A percentile compares a stretch with the other conserved stretches of the same genome.
phyloP scores from a whole-genome alignment of 37 sponge, comb jelly and placozoan species.

The Oopsacas minuta region DNA sequence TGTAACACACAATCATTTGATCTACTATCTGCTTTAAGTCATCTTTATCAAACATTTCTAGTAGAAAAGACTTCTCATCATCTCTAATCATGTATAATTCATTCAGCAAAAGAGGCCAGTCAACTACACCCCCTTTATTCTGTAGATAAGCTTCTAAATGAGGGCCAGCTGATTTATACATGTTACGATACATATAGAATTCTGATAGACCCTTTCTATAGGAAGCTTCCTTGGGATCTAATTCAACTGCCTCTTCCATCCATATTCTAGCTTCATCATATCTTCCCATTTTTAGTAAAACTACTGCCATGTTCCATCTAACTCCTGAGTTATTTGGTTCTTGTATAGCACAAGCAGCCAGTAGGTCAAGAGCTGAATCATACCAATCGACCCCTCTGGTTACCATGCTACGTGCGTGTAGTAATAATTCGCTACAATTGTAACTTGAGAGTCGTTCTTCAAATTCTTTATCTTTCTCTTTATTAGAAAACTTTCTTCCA shows the following conservation, averaged over 20 bases:
- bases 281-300: slow-evolving; percentile 34
- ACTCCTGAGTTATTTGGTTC: slow-evolving; percentile 36
- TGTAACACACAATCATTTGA: slow-evolving; percentile 39
- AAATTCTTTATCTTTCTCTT: neutral
- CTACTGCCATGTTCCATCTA: slow-evolving; percentile 58
- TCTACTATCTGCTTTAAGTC: slow-evolving; percentile 31
- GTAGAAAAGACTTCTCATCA: slow-evolving; percentile 59
- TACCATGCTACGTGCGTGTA: slow-evolving; percentile 1
- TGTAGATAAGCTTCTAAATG: slow-evolving; percentile 47
- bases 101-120: slow-evolving; percentile 43
- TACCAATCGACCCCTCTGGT: slow-evolving; percentile 22
- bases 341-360: slow-evolving; percentile 49
- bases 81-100: slow-evolving; percentile 32
- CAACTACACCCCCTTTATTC: slow-evolving; percentile 25
- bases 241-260: slow-evolving; percentile 36
- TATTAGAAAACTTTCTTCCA: neutral
- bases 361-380: slow-evolving; percentile 42
- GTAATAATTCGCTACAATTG: neutral
- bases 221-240: slow-evolving; percentile 36
- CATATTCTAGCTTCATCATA: slow-evolving; percentile 40
- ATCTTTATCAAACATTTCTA: slow-evolving; percentile 21
- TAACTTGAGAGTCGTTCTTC: neutral
- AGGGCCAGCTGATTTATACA: slow-evolving; percentile 24
- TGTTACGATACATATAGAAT: slow-evolving; percentile 15
- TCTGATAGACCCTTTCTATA: slow-evolving; percentile 26